phyloP scores from a whole-genome alignment of 2,797 vertebrate genomes.

The Vultur gryphus region DNA sequence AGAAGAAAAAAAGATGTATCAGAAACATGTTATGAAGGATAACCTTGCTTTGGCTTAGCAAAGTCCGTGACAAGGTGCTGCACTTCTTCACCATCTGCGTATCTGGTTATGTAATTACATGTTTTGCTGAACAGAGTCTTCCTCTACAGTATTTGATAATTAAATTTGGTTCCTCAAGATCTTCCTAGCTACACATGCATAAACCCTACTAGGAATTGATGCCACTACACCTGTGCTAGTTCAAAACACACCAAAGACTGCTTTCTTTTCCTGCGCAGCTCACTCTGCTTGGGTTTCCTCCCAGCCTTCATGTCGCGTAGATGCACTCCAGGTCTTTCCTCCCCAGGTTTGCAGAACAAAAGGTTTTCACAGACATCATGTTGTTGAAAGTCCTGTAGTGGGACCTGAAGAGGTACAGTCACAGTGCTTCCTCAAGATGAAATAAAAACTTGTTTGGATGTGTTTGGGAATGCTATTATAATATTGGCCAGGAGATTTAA shows the following conservation, averaged over 20 bases:
- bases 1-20: neutral
- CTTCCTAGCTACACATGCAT: neutral
- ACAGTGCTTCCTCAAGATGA: neutral
- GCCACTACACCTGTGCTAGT: slow-evolving; percentile 9
- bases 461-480: neutral
- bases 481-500: neutral
- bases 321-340: neutral
- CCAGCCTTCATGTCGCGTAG: neutral
- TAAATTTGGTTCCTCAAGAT: neutral
- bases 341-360: neutral
- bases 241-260: neutral
- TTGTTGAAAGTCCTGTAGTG: neutral
- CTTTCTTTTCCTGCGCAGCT: neutral
- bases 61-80: neutral
- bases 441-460: neutral
- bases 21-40: neutral
- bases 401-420: neutral
- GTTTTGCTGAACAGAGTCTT: neutral
- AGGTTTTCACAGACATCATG: neutral
- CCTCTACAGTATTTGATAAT: neutral
- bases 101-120: neutral
- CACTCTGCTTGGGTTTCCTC: neutral
- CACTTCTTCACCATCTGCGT: neutral
- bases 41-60: neutral
- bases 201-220: neutral